Base-by-base conservation (phyloP, 2,797 vertebrate genomes). In the Cyprinella venusta region DNA sequence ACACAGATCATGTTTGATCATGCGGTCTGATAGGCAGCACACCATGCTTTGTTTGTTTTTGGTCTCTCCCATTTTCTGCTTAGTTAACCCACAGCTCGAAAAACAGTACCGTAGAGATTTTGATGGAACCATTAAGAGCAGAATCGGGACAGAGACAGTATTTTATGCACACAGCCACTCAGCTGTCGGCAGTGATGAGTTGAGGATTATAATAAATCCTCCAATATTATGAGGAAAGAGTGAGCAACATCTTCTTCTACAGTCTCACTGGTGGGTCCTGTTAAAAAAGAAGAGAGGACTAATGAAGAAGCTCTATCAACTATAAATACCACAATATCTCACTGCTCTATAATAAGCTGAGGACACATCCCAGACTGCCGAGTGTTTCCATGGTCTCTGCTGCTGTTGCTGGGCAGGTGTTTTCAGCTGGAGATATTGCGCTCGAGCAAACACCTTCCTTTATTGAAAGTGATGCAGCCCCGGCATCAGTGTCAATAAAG, bases 401-500 rank as follows among this genome's bases (percentile, higher is more conserved):
- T 65, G 50, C 83, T 69, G 77, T 72, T 70, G 61, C 81, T 78
- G 74, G 52, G 75, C 64, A 71, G 54, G 70, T 88, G 76, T 89
- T 86, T 88, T 80, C 48, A 69, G 76, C 65, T 80, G 8, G 42
- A 87, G 79, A 88, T 87, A 89, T 85, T 85, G 83, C 64, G 50
- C 84, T 89, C 77, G 81, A 88, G 86, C 59, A 75, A 83, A 72
- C 24, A 48, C 33, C 80, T 78, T 75, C 54, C 77, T 74, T 76
- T 74, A 77, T 87, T 68, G 79, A 86, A 75, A 71, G 78, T 45
- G 80, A 79, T 68, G 61, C 76, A 54, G 76, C 50, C 81, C 84
- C 69, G 68, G 68, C 76, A 82, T 87, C 86, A 36, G 52, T 86
- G 85, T 86, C 87, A 89, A 88, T 88, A 89, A 87, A 89, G 76